Percentiles rank a stretch among this genome's conserved stretches.
Evolutionary conservation across 2,888 invertebrate genomes (phyloP).

Genomic region (Marasmarcha lunaedactyla): DNA sequence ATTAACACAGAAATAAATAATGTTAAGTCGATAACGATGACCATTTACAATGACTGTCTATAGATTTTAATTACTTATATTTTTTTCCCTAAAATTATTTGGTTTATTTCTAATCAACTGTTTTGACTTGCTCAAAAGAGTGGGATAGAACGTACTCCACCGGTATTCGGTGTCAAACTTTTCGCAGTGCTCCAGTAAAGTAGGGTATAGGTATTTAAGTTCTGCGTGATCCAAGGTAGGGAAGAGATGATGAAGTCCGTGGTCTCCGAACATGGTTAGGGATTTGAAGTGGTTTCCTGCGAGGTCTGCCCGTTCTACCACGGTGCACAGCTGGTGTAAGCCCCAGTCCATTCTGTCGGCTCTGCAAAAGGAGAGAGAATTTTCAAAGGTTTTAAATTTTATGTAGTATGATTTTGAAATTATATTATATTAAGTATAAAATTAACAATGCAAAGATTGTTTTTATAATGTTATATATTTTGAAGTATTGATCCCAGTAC

Average conservation of each 20-base stretch:
- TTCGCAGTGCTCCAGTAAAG: constrained; percentile 71
- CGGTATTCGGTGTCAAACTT: constrained; percentile 71
- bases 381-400: too few relatives aligned
- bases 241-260: constrained; percentile 83
- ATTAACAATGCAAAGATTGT: too few relatives aligned
- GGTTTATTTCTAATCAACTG: constrained; percentile 48
- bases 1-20: too few relatives aligned
- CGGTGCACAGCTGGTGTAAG: constrained; percentile 78
- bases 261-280: constrained; percentile 81
- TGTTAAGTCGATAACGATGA: too few relatives aligned
- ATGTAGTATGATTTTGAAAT: too few relatives aligned
- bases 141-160: constrained; percentile 66
- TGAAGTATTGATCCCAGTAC: too few relatives aligned
- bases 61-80: too few relatives aligned
- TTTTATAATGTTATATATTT: too few relatives aligned
- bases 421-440: too few relatives aligned
- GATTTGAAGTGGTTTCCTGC: constrained; percentile 74
- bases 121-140: constrained; percentile 75
- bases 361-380: too few relatives aligned
- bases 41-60: too few relatives aligned
- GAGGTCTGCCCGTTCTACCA: constrained; percentile 77
- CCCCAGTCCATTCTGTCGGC: constrained; percentile 77
- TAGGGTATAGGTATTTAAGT: constrained; percentile 74
- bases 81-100: constrained; percentile 33
- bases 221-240: constrained; percentile 84